Percentiles rank a stretch among this genome's conserved stretches.
phyloP scores from a whole-genome alignment of 1,140 invertebrate species.

The Antheraea pernyi region DNA sequence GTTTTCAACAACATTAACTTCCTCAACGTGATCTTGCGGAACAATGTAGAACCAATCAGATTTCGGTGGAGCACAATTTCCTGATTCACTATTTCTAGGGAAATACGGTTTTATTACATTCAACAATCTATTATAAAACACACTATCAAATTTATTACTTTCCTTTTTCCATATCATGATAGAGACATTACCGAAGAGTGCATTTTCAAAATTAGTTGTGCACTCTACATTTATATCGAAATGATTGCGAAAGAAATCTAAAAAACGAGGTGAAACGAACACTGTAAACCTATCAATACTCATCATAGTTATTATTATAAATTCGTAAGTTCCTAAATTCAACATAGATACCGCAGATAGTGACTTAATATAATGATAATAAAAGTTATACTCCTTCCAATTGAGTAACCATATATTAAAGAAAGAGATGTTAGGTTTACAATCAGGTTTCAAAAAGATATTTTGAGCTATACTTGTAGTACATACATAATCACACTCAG shows the following conservation, averaged over 20 bases:
- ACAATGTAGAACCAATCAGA: constrained; percentile 33
- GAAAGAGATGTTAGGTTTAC: constrained; percentile 23
- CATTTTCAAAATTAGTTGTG: constrained; percentile 19
- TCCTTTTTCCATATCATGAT: constrained; percentile 48
- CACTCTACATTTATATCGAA: constrained; percentile 25
- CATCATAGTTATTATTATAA: constrained; percentile 29
- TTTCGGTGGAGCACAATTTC: constrained; percentile 1
- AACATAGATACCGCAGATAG: constrained; percentile 20
- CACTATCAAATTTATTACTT: constrained; percentile 42
- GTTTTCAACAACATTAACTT: background rate
- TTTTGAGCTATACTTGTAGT: background rate
- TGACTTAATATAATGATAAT: constrained; percentile 4
- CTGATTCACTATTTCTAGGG: constrained; percentile 13
- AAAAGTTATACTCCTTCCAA: constrained; percentile 14
- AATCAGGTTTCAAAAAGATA: background rate
- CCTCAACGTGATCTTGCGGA: constrained; percentile 18
- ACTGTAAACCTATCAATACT: constrained; percentile 18
- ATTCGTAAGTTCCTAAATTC: constrained; percentile 34
- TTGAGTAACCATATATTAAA: constrained; percentile 36
- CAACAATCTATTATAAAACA: constrained; percentile 39
- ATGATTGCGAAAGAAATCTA: constrained; percentile 35
- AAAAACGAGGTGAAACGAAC: constrained; percentile 35
- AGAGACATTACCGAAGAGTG: constrained; percentile 31
- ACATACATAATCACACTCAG: constrained; percentile 18
- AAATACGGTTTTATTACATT: constrained; percentile 31